These are phyloP conservation scores for Microctenopoma steveboyesi DNA, from an alignment of 2,797 vertebrate genomes.

Conservation along the genomic window DNA sequence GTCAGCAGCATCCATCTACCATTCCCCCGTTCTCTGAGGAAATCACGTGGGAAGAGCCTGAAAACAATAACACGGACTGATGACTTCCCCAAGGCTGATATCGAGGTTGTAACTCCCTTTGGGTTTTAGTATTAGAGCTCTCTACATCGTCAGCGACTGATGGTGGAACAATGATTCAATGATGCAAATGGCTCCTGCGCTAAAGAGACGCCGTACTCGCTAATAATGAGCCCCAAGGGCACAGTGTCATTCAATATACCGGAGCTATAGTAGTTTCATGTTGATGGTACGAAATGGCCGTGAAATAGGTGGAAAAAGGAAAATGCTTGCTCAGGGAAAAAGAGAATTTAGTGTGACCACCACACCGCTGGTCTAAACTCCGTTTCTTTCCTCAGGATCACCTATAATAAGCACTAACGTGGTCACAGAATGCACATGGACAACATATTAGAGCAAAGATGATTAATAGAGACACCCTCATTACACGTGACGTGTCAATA, in stretches of 20 bases:
- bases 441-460: constrained; percentile 29
- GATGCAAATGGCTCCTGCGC: constrained; percentile 62
- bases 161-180: constrained; percentile 43
- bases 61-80: constrained; percentile 75
- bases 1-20: constrained; percentile 61
- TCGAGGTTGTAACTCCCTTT: constrained; percentile 58
- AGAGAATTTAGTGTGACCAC: constrained; percentile 6
- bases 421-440: constrained; percentile 11
- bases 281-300: constrained; percentile 29
- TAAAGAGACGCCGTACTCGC: constrained; percentile 51
- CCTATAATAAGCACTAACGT: constrained; percentile 29
- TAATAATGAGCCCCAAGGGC: constrained; percentile 64
- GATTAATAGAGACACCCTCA: constrained; percentile 25
- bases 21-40: constrained; percentile 58
- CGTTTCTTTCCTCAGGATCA: neutral
- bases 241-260: constrained; percentile 49
- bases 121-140: constrained; percentile 59
- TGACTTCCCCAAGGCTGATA: constrained; percentile 69
- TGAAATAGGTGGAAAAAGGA: constrained; percentile 17
- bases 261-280: neutral
- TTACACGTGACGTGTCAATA: constrained; percentile 36
- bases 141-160: constrained; percentile 65
- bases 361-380: constrained; percentile 5
- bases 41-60: constrained; percentile 64
- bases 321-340: neutral